phyloP scores from a whole-genome alignment of 2,113 vertebrate species.

The Himantopus leucocephalus region DNA sequence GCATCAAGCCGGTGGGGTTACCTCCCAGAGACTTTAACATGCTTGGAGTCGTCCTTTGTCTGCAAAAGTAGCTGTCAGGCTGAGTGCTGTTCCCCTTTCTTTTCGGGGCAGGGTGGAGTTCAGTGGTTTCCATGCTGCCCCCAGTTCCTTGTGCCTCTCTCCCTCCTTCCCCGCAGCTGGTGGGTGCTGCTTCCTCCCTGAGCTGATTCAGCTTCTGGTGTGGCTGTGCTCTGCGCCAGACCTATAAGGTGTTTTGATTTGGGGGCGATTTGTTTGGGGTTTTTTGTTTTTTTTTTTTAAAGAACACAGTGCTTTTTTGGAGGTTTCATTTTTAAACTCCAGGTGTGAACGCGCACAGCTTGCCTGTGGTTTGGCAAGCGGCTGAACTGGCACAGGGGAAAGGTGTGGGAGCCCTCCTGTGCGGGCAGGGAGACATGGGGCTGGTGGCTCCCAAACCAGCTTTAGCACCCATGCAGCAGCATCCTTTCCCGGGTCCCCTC shows the following conservation, averaged over 20 bases:
- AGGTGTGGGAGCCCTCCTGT: neutral
- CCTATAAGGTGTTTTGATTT: slow-evolving; percentile 33
- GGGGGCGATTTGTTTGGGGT: neutral
- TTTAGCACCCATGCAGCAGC: fast-evolving
- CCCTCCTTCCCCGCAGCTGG: neutral
- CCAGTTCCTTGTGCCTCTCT: neutral
- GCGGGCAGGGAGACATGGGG: neutral
- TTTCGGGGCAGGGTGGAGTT: neutral
- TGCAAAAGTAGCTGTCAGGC: neutral
- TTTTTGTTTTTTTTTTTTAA: neutral
- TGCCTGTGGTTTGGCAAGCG: neutral
- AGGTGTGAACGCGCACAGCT: fast-evolving
- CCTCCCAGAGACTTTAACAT: neutral
- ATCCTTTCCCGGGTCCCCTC: neutral
- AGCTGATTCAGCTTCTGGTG: slow-evolving; percentile 11
- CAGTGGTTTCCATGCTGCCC: neutral
- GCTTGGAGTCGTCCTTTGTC: neutral
- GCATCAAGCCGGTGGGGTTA: neutral
- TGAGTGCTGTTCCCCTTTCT: neutral
- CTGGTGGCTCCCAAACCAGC: neutral
- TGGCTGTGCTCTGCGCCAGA: neutral
- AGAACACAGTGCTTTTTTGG: neutral
- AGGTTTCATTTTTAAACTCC: slow-evolving; percentile 19
- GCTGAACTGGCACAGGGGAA: neutral
- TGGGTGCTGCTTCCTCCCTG: neutral